Evolutionary conservation across 2,888 invertebrate genomes (phyloP).

Genomic region (Sussaba pulchella): DNA sequence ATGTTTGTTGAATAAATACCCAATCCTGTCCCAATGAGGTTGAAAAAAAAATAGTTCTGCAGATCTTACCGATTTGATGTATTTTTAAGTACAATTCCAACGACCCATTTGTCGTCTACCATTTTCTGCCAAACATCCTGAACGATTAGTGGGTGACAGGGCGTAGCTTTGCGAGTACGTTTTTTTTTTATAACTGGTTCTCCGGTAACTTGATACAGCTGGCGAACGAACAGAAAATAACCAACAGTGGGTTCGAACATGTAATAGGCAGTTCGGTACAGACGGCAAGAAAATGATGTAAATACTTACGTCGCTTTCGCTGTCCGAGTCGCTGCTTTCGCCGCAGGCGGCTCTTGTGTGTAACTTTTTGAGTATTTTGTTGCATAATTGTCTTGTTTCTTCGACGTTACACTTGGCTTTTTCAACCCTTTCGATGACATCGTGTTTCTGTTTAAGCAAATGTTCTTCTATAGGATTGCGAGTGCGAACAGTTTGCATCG

Average conservation of each 20-base stretch:
- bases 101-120: conserved; percentile 80
- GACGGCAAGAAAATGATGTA: neutral
- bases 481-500: neutral
- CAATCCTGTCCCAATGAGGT: neutral
- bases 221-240: conserved; percentile 36
- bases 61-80: conserved; percentile 78
- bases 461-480: conserved; percentile 78
- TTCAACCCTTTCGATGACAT: conserved; percentile 72
- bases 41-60: neutral
- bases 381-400: conserved; percentile 67
- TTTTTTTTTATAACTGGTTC: conserved; percentile 73
- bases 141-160: conserved; percentile 67
- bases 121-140: conserved; percentile 79
- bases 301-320: conserved; percentile 76
- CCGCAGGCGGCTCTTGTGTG: conserved; percentile 68
- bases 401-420: conserved; percentile 70
- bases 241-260: neutral
- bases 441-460: conserved; percentile 73
- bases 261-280: neutral
- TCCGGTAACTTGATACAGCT: conserved; percentile 76
- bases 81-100: conserved; percentile 79
- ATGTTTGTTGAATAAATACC: too few relatives aligned
- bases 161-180: conserved; percentile 31
- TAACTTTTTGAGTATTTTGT: conserved; percentile 70
- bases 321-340: conserved; percentile 72